Evolutionary conservation across 2,888 invertebrate species (phyloP).

Genomic region (Heliconius sara): DNA sequence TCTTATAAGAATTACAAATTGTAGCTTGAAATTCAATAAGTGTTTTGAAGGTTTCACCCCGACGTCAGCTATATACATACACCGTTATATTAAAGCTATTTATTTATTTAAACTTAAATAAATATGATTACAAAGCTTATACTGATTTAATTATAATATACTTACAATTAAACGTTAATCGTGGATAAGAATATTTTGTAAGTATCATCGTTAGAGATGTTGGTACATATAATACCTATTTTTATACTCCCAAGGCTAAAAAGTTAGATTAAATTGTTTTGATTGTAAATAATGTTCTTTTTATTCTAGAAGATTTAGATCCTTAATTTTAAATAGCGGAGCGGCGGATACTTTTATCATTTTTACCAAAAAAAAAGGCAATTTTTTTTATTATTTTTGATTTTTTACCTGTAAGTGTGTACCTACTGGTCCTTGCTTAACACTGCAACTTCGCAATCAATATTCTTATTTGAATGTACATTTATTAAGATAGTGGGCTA

Average conservation of each 20-base stretch:
- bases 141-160: neutral
- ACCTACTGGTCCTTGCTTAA: neutral
- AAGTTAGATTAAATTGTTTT: neutral
- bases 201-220: neutral
- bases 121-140: neutral
- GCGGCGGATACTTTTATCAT: no score
- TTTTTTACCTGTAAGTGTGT: neutral
- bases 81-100: conserved; percentile 49
- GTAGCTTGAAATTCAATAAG: conserved; percentile 59
- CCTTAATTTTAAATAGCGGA: neutral
- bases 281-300: neutral
- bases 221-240: neutral
- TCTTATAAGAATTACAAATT: conserved; percentile 62
- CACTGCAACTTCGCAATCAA: neutral
- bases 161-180: neutral
- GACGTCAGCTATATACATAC: conserved; percentile 39
- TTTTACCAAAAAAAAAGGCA: neutral
- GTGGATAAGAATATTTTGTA: neutral
- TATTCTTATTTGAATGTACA: conserved; percentile 9
- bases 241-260: neutral
- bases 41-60: conserved; percentile 56
- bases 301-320: neutral
- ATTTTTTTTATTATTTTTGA: neutral
- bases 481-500: conserved; percentile 2
- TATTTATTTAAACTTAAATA: neutral